These are phyloP conservation scores for Mystacornis crossleyi DNA, from an alignment of 2,113 vertebrate genomes.

Conservation along the genomic window DNA sequence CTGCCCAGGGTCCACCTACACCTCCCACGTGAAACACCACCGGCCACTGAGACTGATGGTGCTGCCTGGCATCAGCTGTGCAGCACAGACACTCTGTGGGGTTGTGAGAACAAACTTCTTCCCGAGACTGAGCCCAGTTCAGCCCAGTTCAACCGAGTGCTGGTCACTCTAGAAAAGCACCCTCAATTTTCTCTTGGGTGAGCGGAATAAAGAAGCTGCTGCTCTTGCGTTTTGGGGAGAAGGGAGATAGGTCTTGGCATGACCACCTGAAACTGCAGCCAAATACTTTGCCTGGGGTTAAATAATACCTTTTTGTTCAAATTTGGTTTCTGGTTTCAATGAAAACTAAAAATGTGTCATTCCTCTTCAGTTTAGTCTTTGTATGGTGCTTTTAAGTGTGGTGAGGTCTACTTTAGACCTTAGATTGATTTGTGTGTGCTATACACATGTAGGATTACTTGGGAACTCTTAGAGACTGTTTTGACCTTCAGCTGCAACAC, in stretches of 20 bases:
- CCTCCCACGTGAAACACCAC: background rate
- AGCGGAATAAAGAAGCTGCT: background rate
- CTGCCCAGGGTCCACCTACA: background rate
- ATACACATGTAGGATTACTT: background rate
- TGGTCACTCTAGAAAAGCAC: background rate
- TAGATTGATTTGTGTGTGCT: background rate
- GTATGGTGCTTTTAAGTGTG: background rate
- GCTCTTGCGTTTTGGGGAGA: background rate
- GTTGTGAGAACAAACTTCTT: background rate
- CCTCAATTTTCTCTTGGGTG: background rate
- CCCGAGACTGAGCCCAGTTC: background rate
- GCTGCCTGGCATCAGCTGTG: background rate
- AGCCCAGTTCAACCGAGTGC: background rate
- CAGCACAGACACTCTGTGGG: background rate
- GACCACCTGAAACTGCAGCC: background rate
- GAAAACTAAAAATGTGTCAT: background rate
- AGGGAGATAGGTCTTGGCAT: background rate
- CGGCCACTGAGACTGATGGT: background rate
- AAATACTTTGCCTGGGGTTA: background rate
- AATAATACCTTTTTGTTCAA: background rate
- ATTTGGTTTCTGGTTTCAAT: background rate
- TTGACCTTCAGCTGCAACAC: background rate
- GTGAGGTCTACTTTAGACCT: background rate
- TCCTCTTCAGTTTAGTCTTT: background rate
- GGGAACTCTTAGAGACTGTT: background rate